Base-by-base conservation (phyloP, 2,888 invertebrate species). In the Alsophila aescularia region DNA sequence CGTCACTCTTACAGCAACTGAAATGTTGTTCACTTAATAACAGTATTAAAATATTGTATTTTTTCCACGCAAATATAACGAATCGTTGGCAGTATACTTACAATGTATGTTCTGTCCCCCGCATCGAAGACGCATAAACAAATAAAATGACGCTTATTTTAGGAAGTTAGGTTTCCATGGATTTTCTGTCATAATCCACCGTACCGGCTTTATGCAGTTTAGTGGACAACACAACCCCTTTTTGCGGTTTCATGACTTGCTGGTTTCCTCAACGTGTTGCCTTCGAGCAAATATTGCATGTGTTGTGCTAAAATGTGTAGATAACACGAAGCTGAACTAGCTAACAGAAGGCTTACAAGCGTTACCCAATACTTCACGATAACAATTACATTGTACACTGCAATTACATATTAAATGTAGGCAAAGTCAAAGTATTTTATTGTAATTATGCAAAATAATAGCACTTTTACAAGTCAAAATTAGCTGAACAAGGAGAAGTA, bases 351-450 rank as follows among this genome's bases (percentile, higher is more conserved):
- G 35, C 29, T 51, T 40, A 36, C 6, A 15, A 24, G 24, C 35
- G 47, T 49, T 54, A 44, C 56, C 31, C 39, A 59, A 57, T 59
- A 52, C 42, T 43, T 52, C 53, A 50, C 54, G 56, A 57, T 62
- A 57, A 62, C 45, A 58, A 52, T 27, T 27, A 14, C 31, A 41
- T 45, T 57, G 49, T 53, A 56, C 7, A 1, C 21, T 18, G 12
- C 39, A 21, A 10, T 29, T 2, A 24, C 7, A 24, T 1, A 24
- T 5, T 5, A 24, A 8, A 8, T 24, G 24, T 24, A 6, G 4
- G n/a, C n/a, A n/a, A n/a, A n/a, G n/a, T n/a, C n/a, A n/a, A n/a
- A n/a, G n/a, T n/a, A n/a, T n/a, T n/a, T n/a, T n/a, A n/a, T n/a
- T n/a, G n/a, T n/a, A n/a, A n/a, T n/a, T n/a, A n/a, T n/a, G n/a